These are phyloP conservation scores for Portunus trituberculatus DNA, from an alignment of 1,140 invertebrate species.

Conservation along the genomic window DNA sequence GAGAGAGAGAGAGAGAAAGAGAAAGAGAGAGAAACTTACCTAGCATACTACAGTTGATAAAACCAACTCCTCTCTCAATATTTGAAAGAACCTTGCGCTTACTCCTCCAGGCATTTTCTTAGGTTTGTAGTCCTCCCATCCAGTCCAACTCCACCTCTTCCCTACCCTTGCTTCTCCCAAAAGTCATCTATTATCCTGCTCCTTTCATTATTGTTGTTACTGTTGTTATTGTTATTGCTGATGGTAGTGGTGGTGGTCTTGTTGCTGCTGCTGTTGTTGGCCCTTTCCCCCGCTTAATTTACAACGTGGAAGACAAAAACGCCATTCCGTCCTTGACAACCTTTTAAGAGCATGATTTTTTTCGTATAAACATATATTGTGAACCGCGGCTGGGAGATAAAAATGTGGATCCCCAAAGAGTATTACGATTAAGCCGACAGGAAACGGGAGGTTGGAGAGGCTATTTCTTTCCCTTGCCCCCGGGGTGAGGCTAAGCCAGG, in stretches of 20 bases:
- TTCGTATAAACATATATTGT: not conserved
- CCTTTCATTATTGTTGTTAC: not conserved
- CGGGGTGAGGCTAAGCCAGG: conserved; percentile 15
- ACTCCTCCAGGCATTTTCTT: no score
- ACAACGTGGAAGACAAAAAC: not conserved
- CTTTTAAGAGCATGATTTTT: conserved; percentile 5
- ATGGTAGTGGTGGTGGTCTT: no score
- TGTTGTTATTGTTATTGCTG: not conserved
- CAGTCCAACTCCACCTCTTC: not conserved
- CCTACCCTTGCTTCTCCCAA: no score
- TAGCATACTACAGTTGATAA: not conserved
- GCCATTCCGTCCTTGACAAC: not conserved
- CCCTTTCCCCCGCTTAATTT: not conserved
- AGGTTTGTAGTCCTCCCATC: not conserved
- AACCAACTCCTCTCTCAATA: not conserved
- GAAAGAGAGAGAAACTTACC: no score
- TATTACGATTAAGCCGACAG: conserved; percentile 1
- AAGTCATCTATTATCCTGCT: not conserved
- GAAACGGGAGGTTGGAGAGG: not conserved
- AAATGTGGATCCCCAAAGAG: conserved; percentile 12
- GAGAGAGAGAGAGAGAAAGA: no score
- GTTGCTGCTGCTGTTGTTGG: no score
- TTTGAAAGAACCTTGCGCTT: no score
- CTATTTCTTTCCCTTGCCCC: conserved; percentile 20
- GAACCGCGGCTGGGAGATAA: not conserved